A percentile compares a stretch with the other conserved stretches of the same genome.
Evolutionary conservation across 1,140 invertebrate genomes (phyloP).

Genomic region (Euborellia annulipes): DNA sequence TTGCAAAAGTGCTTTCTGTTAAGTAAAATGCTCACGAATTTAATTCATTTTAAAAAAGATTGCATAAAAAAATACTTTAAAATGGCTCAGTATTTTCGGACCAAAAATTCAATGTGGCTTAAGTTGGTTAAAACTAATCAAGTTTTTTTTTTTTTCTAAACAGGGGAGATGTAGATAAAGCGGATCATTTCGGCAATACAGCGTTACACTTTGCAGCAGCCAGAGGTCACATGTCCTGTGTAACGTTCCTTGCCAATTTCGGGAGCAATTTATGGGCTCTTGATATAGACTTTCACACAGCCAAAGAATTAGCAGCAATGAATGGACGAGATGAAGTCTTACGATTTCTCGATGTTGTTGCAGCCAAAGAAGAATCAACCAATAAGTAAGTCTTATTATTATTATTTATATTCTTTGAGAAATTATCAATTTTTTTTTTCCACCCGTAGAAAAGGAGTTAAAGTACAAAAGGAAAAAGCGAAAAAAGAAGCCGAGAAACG

Average conservation of each 20-base stretch:
- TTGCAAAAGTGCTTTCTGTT: no score
- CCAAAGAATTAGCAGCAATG: conserved; percentile 79
- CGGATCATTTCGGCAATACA: conserved; percentile 83
- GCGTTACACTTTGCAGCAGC: conserved; percentile 77
- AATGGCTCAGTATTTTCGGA: no score
- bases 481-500: no score
- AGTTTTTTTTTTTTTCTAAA: conserved; percentile 20
- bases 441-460: no score
- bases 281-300: conserved; percentile 83
- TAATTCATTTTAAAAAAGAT: no score
- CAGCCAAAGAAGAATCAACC: conserved; percentile 59
- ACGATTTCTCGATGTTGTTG: conserved; percentile 68
- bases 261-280: conserved; percentile 81
- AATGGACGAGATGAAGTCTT: conserved; percentile 72
- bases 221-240: conserved; percentile 75
- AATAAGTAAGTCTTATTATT: conserved; percentile 59
- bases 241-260: conserved; percentile 86
- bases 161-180: conserved; percentile 87
- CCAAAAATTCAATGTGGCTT: no score
- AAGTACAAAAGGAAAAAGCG: no score
- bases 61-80: no score
- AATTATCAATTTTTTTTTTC: no score
- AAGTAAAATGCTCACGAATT: no score
- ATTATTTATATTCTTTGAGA: no score
- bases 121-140: no score